Percentiles rank a stretch among this genome's conserved stretches.
phyloP scores from a whole-genome alignment of 2,797 vertebrate species.

The Babyrousa celebensis region DNA sequence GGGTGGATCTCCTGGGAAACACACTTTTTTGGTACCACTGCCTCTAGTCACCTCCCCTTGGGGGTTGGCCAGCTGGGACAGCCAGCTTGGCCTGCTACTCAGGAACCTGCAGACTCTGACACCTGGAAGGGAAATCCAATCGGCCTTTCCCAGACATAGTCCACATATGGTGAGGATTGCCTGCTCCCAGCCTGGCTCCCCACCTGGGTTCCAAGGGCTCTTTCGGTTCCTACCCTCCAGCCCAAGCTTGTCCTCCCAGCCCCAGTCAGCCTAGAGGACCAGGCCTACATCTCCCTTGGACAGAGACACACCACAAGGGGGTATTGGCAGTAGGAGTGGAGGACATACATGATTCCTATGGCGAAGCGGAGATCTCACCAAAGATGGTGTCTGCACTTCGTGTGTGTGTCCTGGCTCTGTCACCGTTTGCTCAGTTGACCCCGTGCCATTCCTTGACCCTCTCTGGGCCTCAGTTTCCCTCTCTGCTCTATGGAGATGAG shows the following conservation, averaged over 20 bases:
- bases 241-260: not conserved
- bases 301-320: not conserved
- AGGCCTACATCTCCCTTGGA: not conserved
- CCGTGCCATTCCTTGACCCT: not conserved
- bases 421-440: not conserved
- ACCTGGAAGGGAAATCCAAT: not conserved
- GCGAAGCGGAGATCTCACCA: not conserved
- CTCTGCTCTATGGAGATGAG: not conserved
- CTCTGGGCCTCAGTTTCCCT: conserved; percentile 3
- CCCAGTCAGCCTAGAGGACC: too few species aligned
- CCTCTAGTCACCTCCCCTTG: not conserved
- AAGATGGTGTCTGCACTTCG: not conserved
- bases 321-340: not conserved
- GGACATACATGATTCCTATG: accelerated
- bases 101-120: not conserved
- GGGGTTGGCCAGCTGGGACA: too few species aligned
- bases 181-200: not conserved
- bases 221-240: not conserved
- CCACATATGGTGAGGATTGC: not conserved
- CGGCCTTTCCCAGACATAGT: not conserved
- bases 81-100: not conserved
- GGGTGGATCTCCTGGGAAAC: not conserved
- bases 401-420: not conserved
- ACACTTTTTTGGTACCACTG: not conserved
- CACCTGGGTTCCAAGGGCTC: not conserved